Percentiles rank a stretch among this genome's conserved stretches.
Conservation (phyloP, 2,888 invertebrate species). For the Leistus spinibarbis region DNA sequence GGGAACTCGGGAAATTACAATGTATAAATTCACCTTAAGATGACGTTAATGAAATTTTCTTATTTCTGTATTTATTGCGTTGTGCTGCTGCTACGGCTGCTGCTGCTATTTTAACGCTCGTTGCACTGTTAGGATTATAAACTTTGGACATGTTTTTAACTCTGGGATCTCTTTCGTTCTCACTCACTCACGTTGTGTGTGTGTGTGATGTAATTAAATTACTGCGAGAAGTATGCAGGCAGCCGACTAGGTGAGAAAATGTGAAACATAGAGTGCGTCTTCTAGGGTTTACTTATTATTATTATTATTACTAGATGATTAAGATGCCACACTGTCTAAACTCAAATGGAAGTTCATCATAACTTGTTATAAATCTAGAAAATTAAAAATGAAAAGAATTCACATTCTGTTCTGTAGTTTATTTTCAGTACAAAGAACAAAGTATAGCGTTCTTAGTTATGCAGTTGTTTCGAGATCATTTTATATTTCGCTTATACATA, state of each 20-base stretch:
- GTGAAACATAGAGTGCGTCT: background rate
- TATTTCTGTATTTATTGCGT: constrained; percentile 59
- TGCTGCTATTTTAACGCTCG: constrained; percentile 48
- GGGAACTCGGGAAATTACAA: constrained; percentile 59
- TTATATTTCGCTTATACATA: too few relatives aligned
- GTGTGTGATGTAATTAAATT: constrained; percentile 29
- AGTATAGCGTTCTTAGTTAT: too few relatives aligned
- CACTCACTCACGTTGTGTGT: background rate
- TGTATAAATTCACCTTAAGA: constrained; percentile 63
- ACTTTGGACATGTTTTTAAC: constrained; percentile 31
- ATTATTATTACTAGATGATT: too few relatives aligned
- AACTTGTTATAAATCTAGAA: background rate
- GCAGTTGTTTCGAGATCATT: too few relatives aligned
- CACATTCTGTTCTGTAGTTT: too few relatives aligned
- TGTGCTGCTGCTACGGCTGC: constrained; percentile 37
- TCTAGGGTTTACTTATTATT: too few relatives aligned
- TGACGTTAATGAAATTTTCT: constrained; percentile 65
- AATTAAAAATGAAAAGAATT: background rate
- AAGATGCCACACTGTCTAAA: too few relatives aligned
- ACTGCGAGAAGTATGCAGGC: constrained; percentile 9
- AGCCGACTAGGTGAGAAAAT: constrained; percentile 24
- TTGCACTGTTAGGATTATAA: constrained; percentile 38
- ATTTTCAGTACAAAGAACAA: too few relatives aligned
- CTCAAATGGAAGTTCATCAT: too few relatives aligned
- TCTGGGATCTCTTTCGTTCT: constrained; percentile 14